Base-by-base conservation (phyloP, 1,140 invertebrate species). In the Aphelenchoides fujianensis region DNA sequence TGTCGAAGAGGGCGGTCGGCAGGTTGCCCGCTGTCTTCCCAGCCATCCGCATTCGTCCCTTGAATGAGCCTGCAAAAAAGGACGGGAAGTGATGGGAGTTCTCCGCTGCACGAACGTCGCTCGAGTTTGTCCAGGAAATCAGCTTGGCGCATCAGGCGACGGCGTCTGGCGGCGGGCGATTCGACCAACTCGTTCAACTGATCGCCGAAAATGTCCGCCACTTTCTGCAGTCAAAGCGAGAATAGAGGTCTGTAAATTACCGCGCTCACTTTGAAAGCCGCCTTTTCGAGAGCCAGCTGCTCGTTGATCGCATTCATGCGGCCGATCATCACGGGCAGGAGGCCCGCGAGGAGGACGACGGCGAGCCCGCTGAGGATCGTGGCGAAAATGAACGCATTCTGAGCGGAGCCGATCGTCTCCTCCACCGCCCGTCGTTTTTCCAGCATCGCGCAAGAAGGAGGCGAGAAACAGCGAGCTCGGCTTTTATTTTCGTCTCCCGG, bases 111-210 rank as follows among this genome's bases (percentile, higher is more conserved):
- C n/a, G n/a, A 48, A 48, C 41, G 41, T 16, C 41, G 41, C 23
- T 48, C 41, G 41, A 48, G 41, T 48, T 48, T 48, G 23, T 48
- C 41, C 41, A 48, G 23, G 41, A 48, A 48, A 48, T 48, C 41
- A 16, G 41, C 41, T 48, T 48, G 41, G 12, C 41, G 41, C 41
- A 48, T 48, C 23, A 48, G 23, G 23, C 41, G 41, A 16, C 41
- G 12, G 12, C 41, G 41, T 48, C 23, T 48, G 12, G 12, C 41
- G 41, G 41, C 23, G 12, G 12, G 12, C 41, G 41, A 16, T 48
- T 48, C 41, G 12, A 48, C 41, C 12, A 48, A 48, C 12, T 16
- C 12, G 12, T 12, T 48, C 41, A 48, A 23, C 41, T 48, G 12
- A 12, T 48, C 23, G 23, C 23, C 41, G 23, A 48, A 48, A 16